Conservation (phyloP, 2,888 invertebrate genomes). For the Pandemis cinnamomeana region DNA sequence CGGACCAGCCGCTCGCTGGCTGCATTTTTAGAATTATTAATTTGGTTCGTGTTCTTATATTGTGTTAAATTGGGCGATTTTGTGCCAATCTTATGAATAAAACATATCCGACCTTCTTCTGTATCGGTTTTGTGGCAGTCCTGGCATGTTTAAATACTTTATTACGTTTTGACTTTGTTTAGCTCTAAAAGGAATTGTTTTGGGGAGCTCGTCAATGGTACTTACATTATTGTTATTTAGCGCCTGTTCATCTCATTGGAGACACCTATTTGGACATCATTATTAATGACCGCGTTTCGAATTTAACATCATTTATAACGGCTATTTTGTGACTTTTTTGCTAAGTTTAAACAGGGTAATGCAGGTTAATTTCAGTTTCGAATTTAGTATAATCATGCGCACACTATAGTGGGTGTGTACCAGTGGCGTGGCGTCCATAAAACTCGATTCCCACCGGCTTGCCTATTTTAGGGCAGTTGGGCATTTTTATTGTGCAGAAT, state of each 20-base stretch:
- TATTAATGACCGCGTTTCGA: not conserved
- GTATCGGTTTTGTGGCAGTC: conserved; percentile 64
- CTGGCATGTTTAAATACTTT: conserved; percentile 66
- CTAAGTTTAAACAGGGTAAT: no score
- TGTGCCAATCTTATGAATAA: conserved; percentile 77
- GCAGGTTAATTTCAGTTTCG: no score
- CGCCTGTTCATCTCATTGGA: not conserved
- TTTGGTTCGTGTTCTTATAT: conserved; percentile 77
- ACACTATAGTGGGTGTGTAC: no score
- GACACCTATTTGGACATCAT: not conserved
- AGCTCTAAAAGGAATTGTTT: conserved; percentile 52
- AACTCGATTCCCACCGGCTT: no score
- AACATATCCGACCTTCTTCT: conserved; percentile 66
- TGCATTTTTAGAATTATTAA: conserved; percentile 83
- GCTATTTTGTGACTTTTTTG: no score
- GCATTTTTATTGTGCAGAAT: no score
- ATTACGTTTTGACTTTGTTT: conserved; percentile 62
- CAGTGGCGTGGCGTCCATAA: no score
- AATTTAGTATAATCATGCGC: no score
- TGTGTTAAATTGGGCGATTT: conserved; percentile 77
- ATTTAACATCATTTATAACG: no score
- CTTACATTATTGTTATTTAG: not conserved
- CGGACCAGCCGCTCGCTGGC: conserved; percentile 60
- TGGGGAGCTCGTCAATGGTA: conserved; percentile 16
- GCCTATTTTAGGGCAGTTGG: no score